Evolutionary conservation across 2,113 vertebrate species (phyloP), one percentile per base, ranked within the genome.

Genomic region (Pungitius pungitius): DNA sequence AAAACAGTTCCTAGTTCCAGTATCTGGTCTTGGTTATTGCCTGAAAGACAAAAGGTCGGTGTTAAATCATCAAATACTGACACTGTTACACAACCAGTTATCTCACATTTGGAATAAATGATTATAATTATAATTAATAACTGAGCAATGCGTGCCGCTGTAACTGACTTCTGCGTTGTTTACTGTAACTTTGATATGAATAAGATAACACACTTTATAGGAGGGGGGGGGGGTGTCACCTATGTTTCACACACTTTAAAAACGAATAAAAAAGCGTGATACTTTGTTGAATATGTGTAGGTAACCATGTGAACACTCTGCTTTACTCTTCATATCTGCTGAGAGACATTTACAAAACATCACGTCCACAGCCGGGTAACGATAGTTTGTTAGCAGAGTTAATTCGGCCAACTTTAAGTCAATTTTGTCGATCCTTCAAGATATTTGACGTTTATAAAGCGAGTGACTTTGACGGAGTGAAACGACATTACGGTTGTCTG

Each of bases 1-100:
- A 94, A 86, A 30, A 76, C 61, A 9, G 75, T 1, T 75, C 93
- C 93, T 1, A 93, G 56, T 75, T 93, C 91, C 62, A 94, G 18
- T 22, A 93, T 77, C 33, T 90, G 85, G 15, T 94, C 93, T 59
- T 8, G 80, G 47, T 14, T 39, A 58, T 17, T 86, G 39, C 85
- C 89, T 94, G 71, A 18, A 83, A 84, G 5, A 77, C 30, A 91
- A 35, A 57, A 68, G 1, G 11, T 52, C 24, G 39, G 1, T 6
- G 51, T 76, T n/a, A 45, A 22, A 40, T 77, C 52, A 49, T 18
- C 30, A 65, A 26, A 68, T 11, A 42, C 35, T 35, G 26, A 40
- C 10, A 51, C 9, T 2, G 17, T 51, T 69, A 57, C 14, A 54
- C 20, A 33, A 24, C 13, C 35, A 33, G 6, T n/a, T 9, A 35